Evolutionary conservation across 2,888 invertebrate species (phyloP), one percentile per base, ranked within the genome.

Genomic region (Ophioninae sp.): DNA sequence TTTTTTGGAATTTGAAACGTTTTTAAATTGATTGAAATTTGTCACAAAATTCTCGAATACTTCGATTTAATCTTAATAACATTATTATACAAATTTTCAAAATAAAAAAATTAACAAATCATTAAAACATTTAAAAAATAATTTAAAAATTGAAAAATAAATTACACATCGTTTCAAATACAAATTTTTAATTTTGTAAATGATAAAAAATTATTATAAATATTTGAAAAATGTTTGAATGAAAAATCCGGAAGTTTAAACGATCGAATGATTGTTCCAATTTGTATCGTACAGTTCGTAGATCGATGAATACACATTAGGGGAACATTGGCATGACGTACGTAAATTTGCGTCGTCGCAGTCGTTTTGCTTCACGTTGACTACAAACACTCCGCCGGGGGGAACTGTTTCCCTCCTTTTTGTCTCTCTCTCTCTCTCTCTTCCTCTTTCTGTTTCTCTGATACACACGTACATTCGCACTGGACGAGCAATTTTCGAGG

Each of bases 331-430:
- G 50, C 17, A 44, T 7, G 44, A 64, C n/a, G 10, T 64, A 39
- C 37, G 81, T 74, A 73, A 68, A 77, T 80, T 77, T 65, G 77
- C 73, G 81, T 82, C 82, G 80, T 85, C 81, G 81, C 65, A 81
- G 76, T 84, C 59, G 79, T 74, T 70, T 37, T 69, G 68, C 67
- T 67, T 65, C n/a, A 39, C 77, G 68, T 23, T 68, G 65, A 77
- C 73, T 70, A 69, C 76, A 68, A 81, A 76, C 67, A 72, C 61
- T 82, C 74, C 17, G 44, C 44, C 37, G 65, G 21, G 61, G 23
- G 30, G 37, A 41, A n/a, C 59, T 7, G n/a, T 13, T 57, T 50
- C 64, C n/a, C 30, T 5, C 10, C 50, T 74, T 62, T 23, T 5
- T 41, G 8, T 73, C 21, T 39, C 69, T 57, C 56, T 30, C 59